These are phyloP conservation scores for Limenitis camilla DNA, from an alignment of 2,888 invertebrate species.

Conservation along the genomic window DNA sequence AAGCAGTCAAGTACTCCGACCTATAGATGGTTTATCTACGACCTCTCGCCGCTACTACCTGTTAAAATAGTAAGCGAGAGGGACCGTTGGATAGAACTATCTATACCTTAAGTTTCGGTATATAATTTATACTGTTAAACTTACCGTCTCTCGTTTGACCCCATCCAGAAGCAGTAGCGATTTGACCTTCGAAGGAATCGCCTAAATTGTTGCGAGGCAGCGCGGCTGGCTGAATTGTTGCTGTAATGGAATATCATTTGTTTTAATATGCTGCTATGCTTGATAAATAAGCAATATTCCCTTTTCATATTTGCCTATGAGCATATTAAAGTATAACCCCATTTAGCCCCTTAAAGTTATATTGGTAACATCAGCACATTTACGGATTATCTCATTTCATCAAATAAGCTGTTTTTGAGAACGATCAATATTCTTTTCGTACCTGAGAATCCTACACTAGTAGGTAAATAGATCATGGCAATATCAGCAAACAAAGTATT, in stretches of 20 bases:
- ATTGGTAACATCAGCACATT: background rate
- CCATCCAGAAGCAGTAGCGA: slow-evolving; percentile 9
- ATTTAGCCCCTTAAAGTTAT: too few species aligned
- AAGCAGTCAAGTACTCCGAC: too few species aligned
- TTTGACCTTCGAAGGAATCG: slow-evolving; percentile 1
- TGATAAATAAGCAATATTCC: background rate
- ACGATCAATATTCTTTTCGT: background rate
- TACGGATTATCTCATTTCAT: too few species aligned
- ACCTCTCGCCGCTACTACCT: too few species aligned
- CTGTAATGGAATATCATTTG: background rate
- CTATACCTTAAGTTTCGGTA: too few species aligned
- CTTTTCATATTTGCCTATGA: too few species aligned
- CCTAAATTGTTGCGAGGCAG: slow-evolving; percentile 2
- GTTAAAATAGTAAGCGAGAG: too few species aligned
- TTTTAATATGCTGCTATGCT: too few species aligned
- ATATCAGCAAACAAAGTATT: slow-evolving; percentile 2
- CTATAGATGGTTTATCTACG: too few species aligned
- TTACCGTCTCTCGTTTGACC: slow-evolving; percentile 11
- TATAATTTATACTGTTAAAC: background rate
- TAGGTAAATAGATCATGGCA: slow-evolving; percentile 5
- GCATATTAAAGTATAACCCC: too few species aligned
- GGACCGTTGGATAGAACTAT: too few species aligned
- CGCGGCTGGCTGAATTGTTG: slow-evolving; percentile 1
- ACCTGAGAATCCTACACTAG: slow-evolving; percentile 1
- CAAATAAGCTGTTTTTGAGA: too few species aligned